A percentile compares a stretch with the other conserved stretches of the same genome.
phyloP scores from a whole-genome alignment of 1,140 invertebrate genomes.

The Drosophila pruinosa region DNA sequence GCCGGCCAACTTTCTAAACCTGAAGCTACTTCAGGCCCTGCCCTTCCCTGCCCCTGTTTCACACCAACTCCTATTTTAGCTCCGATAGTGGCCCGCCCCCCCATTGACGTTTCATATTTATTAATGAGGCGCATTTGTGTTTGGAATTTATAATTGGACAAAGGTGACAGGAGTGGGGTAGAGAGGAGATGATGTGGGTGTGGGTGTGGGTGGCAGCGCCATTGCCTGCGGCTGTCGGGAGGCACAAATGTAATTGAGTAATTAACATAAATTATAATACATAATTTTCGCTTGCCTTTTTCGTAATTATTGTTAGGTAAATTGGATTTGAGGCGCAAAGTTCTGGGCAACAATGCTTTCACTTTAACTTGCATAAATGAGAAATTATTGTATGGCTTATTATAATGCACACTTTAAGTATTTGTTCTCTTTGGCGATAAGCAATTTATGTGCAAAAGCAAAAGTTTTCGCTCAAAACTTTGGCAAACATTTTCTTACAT shows the following conservation, averaged over 20 bases:
- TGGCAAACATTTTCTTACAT: slow-evolving; percentile 34
- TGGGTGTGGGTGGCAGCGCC: neutral
- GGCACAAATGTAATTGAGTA: slow-evolving; percentile 82
- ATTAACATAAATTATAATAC: slow-evolving; percentile 83
- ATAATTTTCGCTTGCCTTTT: slow-evolving; percentile 74
- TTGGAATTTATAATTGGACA: slow-evolving; percentile 80
- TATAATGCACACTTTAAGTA: slow-evolving; percentile 9
- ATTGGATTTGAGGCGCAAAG: slow-evolving; percentile 64
- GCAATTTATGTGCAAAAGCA: slow-evolving; percentile 70
- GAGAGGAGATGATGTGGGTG: neutral
- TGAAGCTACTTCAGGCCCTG: neutral
- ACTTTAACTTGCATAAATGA: slow-evolving; percentile 40
- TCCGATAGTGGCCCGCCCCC: slow-evolving; percentile 53
- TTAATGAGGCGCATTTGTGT: slow-evolving; percentile 82
- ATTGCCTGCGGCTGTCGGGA: slow-evolving; percentile 25
- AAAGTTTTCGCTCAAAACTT: slow-evolving; percentile 71
- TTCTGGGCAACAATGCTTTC: slow-evolving; percentile 4
- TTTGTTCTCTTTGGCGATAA: slow-evolving; percentile 49
- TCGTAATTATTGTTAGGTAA: slow-evolving; percentile 78
- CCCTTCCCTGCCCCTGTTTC: neutral
- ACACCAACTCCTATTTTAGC: neutral
- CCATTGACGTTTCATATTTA: slow-evolving; percentile 82
- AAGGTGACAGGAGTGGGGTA: slow-evolving; percentile 24
- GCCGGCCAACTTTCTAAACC: slow-evolving; percentile 9
- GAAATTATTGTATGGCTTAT: slow-evolving; percentile 52